phyloP scores from a whole-genome alignment of 2,113 vertebrate genomes.

The Chelonoidis abingdonii region DNA sequence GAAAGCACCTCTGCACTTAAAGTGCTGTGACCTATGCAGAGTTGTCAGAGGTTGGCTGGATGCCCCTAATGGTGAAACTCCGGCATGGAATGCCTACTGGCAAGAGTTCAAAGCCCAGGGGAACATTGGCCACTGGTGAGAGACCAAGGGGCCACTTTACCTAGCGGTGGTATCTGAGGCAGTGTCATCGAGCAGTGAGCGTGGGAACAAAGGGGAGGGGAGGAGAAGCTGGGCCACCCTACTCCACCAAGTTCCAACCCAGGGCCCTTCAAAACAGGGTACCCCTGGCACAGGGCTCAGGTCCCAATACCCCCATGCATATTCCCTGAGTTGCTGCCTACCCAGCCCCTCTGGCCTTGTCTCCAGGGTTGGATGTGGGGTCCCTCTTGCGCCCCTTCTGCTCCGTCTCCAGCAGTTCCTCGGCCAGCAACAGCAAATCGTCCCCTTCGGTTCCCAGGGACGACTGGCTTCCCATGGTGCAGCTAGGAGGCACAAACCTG shows the following conservation, averaged over 20 bases:
- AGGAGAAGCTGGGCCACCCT: neutral
- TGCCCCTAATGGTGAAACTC: neutral
- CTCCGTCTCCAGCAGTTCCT: neutral
- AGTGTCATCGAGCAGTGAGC: neutral
- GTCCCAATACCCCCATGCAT: neutral
- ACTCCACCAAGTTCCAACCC: neutral
- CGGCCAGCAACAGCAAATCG: neutral
- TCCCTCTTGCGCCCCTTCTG: neutral
- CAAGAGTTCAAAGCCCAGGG: neutral
- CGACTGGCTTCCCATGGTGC: neutral
- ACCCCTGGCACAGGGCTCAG: no score
- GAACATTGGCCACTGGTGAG: neutral
- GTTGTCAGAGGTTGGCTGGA: neutral
- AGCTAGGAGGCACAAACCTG: neutral
- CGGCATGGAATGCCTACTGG: neutral
- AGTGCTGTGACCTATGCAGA: neutral
- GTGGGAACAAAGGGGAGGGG: neutral
- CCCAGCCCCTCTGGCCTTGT: neutral
- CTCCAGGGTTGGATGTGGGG: neutral
- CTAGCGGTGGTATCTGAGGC: rapidly evolving
- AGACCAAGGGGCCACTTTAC: neutral
- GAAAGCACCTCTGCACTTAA: neutral
- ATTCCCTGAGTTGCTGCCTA: neutral
- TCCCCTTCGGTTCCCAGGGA: neutral
- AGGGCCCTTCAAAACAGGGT: neutral